Evolutionary conservation across 2,888 invertebrate species (phyloP).

Genomic region (Lottia scabra): DNA sequence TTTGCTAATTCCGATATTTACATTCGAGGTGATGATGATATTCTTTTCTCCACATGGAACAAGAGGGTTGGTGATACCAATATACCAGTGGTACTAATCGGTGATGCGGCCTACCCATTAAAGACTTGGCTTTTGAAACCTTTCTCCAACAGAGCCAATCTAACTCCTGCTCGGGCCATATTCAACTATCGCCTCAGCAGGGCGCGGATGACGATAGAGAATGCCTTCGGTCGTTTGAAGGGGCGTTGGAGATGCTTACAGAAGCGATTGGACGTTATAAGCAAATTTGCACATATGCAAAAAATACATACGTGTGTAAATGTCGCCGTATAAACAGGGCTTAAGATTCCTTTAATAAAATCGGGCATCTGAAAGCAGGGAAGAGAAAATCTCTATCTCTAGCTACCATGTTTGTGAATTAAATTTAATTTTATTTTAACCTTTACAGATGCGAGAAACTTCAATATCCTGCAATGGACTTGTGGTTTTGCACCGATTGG

Average conservation of each 20-base stretch:
- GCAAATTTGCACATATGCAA: no score
- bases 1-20: conserved; percentile 16
- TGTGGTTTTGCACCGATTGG: no score
- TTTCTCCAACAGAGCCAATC: conserved; percentile 7
- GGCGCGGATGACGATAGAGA: conserved; percentile 19
- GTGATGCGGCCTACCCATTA: conserved; percentile 26
- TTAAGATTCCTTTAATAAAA: no score
- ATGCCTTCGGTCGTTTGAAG: conserved; percentile 20
- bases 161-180: background rate
- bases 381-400: no score
- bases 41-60: background rate
- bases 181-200: conserved; percentile 25
- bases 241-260: conserved; percentile 17
- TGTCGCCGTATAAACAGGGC: no score
- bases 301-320: no score
- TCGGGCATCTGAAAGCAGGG: no score
- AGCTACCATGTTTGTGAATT: no score
- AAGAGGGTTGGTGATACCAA: background rate
- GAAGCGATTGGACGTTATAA: conserved; percentile 13
- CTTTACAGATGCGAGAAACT: no score
- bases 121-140: conserved; percentile 22
- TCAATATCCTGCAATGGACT: no score
- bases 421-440: no score
- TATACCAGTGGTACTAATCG: conserved; percentile 9
- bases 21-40: conserved; percentile 7